A percentile compares a stretch with the other conserved stretches of the same genome.
phyloP scores from a whole-genome alignment of 2,797 vertebrate genomes.

The Poecilia velifera region DNA sequence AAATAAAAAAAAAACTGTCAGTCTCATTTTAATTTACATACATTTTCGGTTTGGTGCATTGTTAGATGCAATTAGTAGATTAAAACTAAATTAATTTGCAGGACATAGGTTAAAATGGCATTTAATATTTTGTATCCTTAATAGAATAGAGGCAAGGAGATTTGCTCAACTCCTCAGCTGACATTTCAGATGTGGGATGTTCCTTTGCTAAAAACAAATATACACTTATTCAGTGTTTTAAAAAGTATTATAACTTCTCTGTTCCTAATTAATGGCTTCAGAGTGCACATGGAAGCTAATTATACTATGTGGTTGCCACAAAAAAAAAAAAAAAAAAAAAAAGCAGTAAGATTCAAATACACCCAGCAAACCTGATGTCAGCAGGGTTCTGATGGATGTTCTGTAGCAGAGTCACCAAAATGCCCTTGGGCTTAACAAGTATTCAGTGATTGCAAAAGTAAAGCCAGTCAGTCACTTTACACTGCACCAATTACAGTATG shows the following conservation, averaged over 20 bases:
- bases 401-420: slow-evolving; percentile 27
- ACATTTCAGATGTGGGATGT: slow-evolving; percentile 36
- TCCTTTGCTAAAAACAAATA: slow-evolving; percentile 12
- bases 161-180: slow-evolving; percentile 20
- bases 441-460: slow-evolving; percentile 15
- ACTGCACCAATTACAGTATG: neutral
- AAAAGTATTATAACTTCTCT: neutral
- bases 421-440: slow-evolving; percentile 1
- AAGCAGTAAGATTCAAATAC: neutral
- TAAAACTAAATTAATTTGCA: slow-evolving; percentile 14
- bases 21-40: neutral
- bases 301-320: slow-evolving; percentile 9
- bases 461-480: slow-evolving; percentile 15
- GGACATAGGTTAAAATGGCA: slow-evolving; percentile 26
- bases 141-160: slow-evolving; percentile 34
- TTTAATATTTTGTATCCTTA: slow-evolving; percentile 41
- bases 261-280: neutral
- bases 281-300: slow-evolving; percentile 4
- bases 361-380: slow-evolving; percentile 19
- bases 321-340: neutral
- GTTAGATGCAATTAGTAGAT: slow-evolving; percentile 24
- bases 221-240: slow-evolving; percentile 20
- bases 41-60: neutral
- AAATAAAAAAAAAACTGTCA: neutral
- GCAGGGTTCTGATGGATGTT: slow-evolving; percentile 19